Evolutionary conservation across 2,113 vertebrate species (phyloP).

Genomic region (Meles meles): DNA sequence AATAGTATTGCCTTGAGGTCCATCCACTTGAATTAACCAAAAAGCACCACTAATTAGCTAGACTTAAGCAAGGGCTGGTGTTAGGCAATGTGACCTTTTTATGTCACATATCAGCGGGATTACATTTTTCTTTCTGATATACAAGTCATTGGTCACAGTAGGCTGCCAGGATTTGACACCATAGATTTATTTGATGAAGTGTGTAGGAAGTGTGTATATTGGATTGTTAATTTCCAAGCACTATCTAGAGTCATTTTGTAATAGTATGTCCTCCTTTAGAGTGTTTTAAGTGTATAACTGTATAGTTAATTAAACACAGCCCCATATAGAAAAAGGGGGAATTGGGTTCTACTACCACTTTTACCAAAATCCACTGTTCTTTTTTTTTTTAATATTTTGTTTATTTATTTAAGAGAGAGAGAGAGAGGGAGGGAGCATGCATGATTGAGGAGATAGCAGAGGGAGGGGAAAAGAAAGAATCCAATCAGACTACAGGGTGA

Average conservation of each 20-base stretch:
- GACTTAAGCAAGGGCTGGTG: slow-evolving; percentile 78
- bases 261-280: neutral
- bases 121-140: slow-evolving; percentile 61
- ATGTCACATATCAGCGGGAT: slow-evolving; percentile 82
- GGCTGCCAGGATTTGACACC: slow-evolving; percentile 29
- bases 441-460: neutral
- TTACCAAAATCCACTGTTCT: neutral
- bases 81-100: slow-evolving; percentile 82
- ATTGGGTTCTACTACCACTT: neutral
- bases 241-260: neutral
- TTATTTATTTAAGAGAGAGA: neutral
- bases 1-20: slow-evolving; percentile 76
- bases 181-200: slow-evolving; percentile 41
- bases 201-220: neutral
- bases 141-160: neutral
- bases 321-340: neutral
- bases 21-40: slow-evolving; percentile 80
- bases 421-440: neutral
- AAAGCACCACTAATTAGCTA: slow-evolving; percentile 79
- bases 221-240: neutral
- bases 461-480: neutral
- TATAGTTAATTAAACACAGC: neutral
- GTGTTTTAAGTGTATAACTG: neutral
- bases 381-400: neutral
- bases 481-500: neutral